These are phyloP conservation scores for Ptychoptera albimana DNA, from an alignment of 2,888 invertebrate species.

Conservation along the genomic window DNA sequence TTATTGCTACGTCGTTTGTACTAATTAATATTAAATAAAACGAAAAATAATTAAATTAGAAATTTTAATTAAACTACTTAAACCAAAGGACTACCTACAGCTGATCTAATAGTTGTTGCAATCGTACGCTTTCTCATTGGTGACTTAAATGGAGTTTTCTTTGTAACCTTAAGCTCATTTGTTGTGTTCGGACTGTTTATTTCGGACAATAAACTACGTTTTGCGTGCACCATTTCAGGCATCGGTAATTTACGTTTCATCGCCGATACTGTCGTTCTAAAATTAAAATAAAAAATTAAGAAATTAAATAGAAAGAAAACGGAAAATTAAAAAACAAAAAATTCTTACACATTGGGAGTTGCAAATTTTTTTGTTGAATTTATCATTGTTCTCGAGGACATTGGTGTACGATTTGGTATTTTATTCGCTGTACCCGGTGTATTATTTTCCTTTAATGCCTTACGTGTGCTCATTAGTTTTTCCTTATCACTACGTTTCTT, in stretches of 20 bases:
- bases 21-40: neutral
- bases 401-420: constrained; percentile 10
- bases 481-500: constrained; percentile 28
- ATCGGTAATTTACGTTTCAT: constrained; percentile 9
- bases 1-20: neutral
- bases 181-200: constrained; percentile 15
- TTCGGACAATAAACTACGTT: constrained; percentile 20
- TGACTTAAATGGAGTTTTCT: constrained; percentile 13
- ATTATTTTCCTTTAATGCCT: constrained; percentile 13
- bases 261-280: constrained; percentile 7
- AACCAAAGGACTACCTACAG: too few species aligned
- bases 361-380: constrained; percentile 17
- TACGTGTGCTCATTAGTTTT: constrained; percentile 31
- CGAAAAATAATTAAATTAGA: neutral
- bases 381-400: constrained; percentile 16
- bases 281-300: neutral
- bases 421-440: constrained; percentile 8
- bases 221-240: constrained; percentile 15
- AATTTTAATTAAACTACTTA: too few species aligned
- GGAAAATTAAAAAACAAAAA: neutral
- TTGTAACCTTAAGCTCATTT: too few species aligned
- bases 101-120: too few species aligned
- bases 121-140: constrained; percentile 13
- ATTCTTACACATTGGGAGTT: constrained; percentile 5
- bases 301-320: neutral